Evolutionary conservation across 2,113 vertebrate genomes (phyloP).

Genomic region (Oenanthe melanoleuca): DNA sequence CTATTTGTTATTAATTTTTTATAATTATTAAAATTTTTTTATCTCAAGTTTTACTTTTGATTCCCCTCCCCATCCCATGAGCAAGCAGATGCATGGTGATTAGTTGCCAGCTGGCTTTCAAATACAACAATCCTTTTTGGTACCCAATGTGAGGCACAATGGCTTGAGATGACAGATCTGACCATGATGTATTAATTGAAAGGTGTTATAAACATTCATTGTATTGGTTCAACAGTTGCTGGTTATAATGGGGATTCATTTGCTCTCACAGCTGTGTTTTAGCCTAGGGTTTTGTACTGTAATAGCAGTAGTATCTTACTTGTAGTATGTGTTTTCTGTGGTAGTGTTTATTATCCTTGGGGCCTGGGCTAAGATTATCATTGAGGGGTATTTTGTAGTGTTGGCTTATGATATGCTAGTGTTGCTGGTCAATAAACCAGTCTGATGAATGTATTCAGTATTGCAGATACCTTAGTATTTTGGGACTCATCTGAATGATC

Average conservation of each 20-base stretch:
- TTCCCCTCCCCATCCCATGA: neutral
- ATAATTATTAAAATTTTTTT: neutral
- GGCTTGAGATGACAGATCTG: neutral
- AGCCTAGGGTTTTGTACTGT: neutral
- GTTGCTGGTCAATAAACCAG: neutral
- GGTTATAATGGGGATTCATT: neutral
- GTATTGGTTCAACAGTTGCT: neutral
- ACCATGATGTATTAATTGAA: neutral
- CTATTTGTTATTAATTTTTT: neutral
- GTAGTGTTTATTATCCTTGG: neutral
- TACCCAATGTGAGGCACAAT: rapidly evolving
- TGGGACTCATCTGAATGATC: neutral
- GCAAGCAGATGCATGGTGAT: neutral
- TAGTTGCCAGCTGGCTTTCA: neutral
- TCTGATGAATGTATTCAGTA: neutral
- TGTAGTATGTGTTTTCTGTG: neutral
- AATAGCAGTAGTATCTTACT: neutral
- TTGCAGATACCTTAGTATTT: neutral
- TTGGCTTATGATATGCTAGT: neutral
- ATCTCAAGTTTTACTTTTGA: neutral
- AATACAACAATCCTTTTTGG: neutral
- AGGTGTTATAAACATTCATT: neutral
- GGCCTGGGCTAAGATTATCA: neutral
- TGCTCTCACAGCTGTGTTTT: neutral
- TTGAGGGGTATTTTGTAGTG: neutral